Evolutionary conservation across 2,113 vertebrate species (phyloP), one percentile per base, ranked within the genome.

Genomic region (Charadrius vociferus): DNA sequence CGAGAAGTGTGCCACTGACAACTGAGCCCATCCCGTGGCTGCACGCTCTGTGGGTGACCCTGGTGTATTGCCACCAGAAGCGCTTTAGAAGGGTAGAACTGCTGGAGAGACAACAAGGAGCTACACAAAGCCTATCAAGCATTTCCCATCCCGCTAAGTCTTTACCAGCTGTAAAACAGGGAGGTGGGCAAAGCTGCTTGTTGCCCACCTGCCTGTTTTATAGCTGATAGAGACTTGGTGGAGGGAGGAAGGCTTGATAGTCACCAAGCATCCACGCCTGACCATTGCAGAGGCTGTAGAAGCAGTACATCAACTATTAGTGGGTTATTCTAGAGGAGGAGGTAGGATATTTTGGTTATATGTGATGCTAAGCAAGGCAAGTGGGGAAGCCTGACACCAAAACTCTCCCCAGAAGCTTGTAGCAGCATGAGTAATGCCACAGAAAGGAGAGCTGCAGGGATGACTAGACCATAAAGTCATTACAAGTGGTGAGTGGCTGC

Each of bases 21-120:
- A 18, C 24, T 2, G 7, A 55, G 45, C 29, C 66, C 1, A 0
- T 23, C 53, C 77, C 8, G 1, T 23, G n/a, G 41, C 52, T 27
- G 30, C 13, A 4, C 2, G 0, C 20, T 30, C 61, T 7, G 0
- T 30, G 72, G 45, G 27, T 36, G 68, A 82, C 36, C 89, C 61
- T 90, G 68, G 47, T 23, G 2, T 7, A 2, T 4, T 24, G 80
- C 74, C 75, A 62, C 55, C 59, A 59, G 53, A n/a, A 86, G 43
- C 27, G 5, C 62, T 61, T 77, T 0, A 23, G 55, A 81, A 66
- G 72, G 24, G 24, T 72, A 62, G 81, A 75, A 72, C 80, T 79
- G n/a, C 80, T 74, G 55, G 61, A 86, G 67, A 80, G 72, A 62
- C 74, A 45, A 37, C 45, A 47, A 56, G 43, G 73, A 78, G 53